phyloP scores from a whole-genome alignment of 2,888 invertebrate genomes.

The Trissolcus japonicus region DNA sequence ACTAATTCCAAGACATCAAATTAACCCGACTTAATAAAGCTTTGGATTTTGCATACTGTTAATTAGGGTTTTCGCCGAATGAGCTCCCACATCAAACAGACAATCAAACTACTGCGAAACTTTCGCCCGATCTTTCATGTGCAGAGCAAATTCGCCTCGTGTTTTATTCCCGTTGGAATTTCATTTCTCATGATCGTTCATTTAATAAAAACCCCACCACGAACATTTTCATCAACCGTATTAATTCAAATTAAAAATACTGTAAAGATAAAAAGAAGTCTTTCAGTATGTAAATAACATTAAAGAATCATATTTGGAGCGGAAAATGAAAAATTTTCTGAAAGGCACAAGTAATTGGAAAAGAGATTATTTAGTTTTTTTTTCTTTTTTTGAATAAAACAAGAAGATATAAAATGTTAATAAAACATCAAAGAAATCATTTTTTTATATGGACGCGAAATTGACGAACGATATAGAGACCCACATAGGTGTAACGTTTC shows the following conservation, averaged over 20 bases:
- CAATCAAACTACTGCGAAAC: neutral
- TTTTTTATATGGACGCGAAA: constrained; percentile 36
- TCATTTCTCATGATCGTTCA: too few relatives aligned
- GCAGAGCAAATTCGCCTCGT: neutral
- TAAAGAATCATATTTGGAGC: neutral
- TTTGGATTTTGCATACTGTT: neutral
- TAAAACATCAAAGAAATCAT: constrained; percentile 31
- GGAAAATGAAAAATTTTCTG: too few relatives aligned
- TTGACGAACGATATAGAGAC: constrained; percentile 26
- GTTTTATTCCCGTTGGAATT: too few relatives aligned
- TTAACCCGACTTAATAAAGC: neutral
- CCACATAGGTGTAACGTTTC: constrained; percentile 37
- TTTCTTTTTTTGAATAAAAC: neutral
- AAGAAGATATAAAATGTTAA: constrained; percentile 15
- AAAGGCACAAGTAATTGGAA: too few relatives aligned
- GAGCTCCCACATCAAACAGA: neutral
- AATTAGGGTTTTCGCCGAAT: neutral
- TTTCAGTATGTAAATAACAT: too few relatives aligned
- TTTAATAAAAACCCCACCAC: too few relatives aligned
- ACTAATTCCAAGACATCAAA: neutral
- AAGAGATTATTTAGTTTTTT: too few relatives aligned
- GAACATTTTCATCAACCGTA: too few relatives aligned
- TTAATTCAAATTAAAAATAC: too few relatives aligned
- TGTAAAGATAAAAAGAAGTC: too few relatives aligned
- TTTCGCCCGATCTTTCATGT: neutral